Evolutionary conservation across 2,888 invertebrate species (phyloP).

Genomic region (Amiota minor): DNA sequence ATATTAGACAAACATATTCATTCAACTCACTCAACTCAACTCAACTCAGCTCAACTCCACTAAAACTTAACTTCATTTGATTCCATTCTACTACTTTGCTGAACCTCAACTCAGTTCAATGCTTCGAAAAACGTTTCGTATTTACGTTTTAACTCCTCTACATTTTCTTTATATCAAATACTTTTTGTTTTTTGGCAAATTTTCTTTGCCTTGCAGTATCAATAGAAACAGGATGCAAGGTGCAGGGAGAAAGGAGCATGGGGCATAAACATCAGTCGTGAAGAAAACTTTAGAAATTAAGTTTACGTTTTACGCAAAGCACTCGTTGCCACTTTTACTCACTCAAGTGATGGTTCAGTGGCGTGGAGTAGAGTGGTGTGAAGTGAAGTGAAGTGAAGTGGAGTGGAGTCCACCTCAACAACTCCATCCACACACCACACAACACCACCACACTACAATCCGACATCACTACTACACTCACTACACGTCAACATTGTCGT

Average conservation of each 20-base stretch:
- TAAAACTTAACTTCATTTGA: neutral
- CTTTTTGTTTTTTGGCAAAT: conserved; percentile 43
- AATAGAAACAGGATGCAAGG: too few relatives aligned
- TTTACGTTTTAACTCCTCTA: conserved; percentile 40
- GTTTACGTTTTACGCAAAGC: conserved; percentile 43
- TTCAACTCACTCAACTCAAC: neutral
- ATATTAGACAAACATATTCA: too few relatives aligned
- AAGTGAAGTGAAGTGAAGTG: too few relatives aligned
- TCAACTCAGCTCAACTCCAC: neutral
- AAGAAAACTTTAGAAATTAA: conserved; percentile 65
- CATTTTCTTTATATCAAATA: conserved; percentile 39
- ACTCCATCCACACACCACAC: conserved; percentile 51
- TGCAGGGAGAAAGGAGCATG: too few relatives aligned
- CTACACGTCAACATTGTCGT: conserved; percentile 48
- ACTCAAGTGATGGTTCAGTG: too few relatives aligned
- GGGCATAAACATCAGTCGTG: too few relatives aligned
- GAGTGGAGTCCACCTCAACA: too few relatives aligned
- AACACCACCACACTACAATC: neutral
- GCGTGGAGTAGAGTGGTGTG: too few relatives aligned
- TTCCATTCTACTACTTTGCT: neutral
- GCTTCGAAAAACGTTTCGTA: neutral
- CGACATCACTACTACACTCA: too few relatives aligned
- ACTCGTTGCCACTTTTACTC: too few relatives aligned
- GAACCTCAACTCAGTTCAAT: neutral
- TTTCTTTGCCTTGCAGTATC: conserved; percentile 27